Conservation (phyloP, 2,888 invertebrate species). For the Spicauda simplicius region DNA sequence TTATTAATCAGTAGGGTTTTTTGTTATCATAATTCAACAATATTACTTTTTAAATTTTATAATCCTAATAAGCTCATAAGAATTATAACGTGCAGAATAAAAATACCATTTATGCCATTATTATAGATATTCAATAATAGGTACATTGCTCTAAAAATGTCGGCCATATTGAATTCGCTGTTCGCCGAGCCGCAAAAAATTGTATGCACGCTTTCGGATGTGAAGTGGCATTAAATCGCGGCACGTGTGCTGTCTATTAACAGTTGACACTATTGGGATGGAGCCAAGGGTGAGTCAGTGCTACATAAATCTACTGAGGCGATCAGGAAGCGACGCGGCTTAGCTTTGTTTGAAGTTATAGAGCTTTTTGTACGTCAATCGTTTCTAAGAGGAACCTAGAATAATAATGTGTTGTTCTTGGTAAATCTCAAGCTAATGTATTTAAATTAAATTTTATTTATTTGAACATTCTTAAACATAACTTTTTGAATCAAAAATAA, state of each 20-base stretch:
- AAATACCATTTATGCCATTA: too few relatives aligned
- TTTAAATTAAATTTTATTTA: too few relatives aligned
- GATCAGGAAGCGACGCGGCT: conserved; percentile 25
- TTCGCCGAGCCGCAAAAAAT: not conserved
- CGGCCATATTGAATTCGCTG: not conserved
- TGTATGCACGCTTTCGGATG: not conserved
- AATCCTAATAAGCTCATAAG: too few relatives aligned
- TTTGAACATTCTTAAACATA: too few relatives aligned
- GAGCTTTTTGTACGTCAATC: not conserved
- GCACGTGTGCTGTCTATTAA: conserved; percentile 80
- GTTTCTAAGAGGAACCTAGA: not conserved
- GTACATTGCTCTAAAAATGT: not conserved
- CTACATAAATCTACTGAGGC: conserved; percentile 35
- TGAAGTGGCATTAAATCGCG: conserved; percentile 61
- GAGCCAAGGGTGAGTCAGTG: conserved; percentile 62
- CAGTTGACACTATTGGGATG: conserved; percentile 76
- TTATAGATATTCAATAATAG: too few relatives aligned
- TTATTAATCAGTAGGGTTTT: too few relatives aligned
- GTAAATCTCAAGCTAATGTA: too few relatives aligned
- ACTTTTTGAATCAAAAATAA: too few relatives aligned
- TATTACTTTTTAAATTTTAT: too few relatives aligned
- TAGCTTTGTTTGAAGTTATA: conserved; percentile 13
- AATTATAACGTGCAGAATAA: too few relatives aligned
- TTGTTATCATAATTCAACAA: too few relatives aligned
- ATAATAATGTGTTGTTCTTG: too few relatives aligned